Conservation (phyloP, 1,140 invertebrate genomes). For the Musca vetustissima region DNA sequence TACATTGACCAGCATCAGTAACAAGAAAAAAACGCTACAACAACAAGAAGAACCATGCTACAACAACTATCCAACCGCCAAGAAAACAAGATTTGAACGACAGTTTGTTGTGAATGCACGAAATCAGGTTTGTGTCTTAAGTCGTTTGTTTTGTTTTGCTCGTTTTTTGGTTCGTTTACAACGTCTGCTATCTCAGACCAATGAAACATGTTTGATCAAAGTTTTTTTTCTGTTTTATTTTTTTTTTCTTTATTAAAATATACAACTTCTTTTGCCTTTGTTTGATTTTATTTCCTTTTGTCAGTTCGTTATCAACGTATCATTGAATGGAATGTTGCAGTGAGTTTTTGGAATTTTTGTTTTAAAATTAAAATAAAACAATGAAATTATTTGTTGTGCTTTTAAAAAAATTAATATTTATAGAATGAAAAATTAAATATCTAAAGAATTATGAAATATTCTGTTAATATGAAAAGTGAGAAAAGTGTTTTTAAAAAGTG, state of each 20-base stretch:
- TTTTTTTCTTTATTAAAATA: background rate
- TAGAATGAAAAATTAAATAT: no score
- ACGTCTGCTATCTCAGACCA: no score
- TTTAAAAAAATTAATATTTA: no score
- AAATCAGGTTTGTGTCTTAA: conserved; percentile 36
- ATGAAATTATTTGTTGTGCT: no score
- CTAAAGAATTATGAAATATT: no score
- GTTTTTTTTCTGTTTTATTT: no score
- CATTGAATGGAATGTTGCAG: background rate
- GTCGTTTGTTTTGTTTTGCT: conserved; percentile 37
- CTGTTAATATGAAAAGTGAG: no score
- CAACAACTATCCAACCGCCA: background rate
- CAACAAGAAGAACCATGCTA: background rate
- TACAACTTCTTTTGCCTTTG: background rate
- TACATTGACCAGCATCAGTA: background rate
- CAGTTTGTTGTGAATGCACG: conserved; percentile 16
- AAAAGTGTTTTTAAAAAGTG: no score
- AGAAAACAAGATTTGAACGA: conserved; percentile 3
- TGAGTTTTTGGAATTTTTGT: no score
- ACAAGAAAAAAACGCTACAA: conserved; percentile 16
- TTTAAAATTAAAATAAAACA: no score
- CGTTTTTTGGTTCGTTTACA: background rate
- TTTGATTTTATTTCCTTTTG: background rate
- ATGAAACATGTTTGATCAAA: conserved; percentile 11
- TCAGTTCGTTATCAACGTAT: background rate